phyloP scores from a whole-genome alignment of 2,797 vertebrate genomes.

The Pseudochromis fuscus region DNA sequence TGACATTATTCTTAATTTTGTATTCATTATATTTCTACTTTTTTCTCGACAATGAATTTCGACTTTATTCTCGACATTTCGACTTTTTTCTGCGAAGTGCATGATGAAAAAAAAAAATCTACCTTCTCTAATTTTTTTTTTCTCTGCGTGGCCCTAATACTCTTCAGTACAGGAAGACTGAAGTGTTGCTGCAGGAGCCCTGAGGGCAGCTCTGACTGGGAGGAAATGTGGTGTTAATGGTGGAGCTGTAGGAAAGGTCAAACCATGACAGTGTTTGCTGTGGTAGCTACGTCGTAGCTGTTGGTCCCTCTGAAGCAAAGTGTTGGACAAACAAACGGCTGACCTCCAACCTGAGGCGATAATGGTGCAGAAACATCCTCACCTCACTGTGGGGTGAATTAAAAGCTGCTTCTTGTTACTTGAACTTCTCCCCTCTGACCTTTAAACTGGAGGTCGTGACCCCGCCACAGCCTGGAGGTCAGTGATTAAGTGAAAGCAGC shows the following conservation, averaged over 20 bases:
- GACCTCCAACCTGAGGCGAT: neutral
- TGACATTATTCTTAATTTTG: no score
- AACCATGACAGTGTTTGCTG: neutral
- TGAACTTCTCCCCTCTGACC: neutral
- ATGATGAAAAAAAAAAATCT: no score
- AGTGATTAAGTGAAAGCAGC: neutral
- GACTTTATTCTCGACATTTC: no score
- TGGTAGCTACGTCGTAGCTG: neutral
- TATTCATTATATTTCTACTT: no score
- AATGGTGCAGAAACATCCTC: neutral
- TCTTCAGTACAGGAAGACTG: no score
- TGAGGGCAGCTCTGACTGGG: neutral
- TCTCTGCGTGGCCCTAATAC: no score
- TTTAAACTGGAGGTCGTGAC: neutral
- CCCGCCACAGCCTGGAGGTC: neutral
- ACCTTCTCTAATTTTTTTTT: no score
- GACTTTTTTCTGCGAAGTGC: no score
- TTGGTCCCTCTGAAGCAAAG: neutral
- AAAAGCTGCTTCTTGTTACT: neutral
- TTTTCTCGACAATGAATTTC: no score
- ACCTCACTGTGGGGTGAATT: neutral
- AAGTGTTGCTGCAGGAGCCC: no score
- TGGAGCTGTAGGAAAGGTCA: neutral
- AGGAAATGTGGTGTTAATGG: neutral
- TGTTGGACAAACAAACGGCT: neutral